Conservation (phyloP, 2,888 invertebrate species). For the Epinotia nisella region DNA sequence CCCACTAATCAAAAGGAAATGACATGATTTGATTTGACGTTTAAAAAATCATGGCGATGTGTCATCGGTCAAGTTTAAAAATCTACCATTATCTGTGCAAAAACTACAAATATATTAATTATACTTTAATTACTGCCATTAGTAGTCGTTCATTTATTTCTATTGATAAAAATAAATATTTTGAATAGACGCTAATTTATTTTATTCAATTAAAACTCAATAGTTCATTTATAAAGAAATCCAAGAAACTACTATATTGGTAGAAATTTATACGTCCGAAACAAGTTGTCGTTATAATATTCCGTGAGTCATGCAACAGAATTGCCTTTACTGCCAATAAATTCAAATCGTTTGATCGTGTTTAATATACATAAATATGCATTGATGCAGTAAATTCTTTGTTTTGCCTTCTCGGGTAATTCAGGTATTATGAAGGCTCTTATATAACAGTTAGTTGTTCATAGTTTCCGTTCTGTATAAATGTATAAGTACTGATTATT, state of each 20-base stretch:
- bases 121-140: background rate
- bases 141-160: background rate
- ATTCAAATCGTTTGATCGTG: constrained; percentile 6
- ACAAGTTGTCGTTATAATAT: constrained; percentile 32
- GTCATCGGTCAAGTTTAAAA: constrained; percentile 42
- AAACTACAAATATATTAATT: constrained; percentile 19
- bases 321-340: constrained; percentile 32
- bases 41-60: constrained; percentile 47
- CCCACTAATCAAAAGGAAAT: constrained; percentile 77
- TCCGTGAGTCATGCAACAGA: constrained; percentile 38
- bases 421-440: background rate
- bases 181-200: too few relatives aligned
- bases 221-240: background rate
- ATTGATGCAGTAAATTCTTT: constrained; percentile 20
- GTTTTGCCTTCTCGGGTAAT: constrained; percentile 4
- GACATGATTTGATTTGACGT: constrained; percentile 63
- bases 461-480: background rate
- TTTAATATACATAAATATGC: constrained; percentile 29
- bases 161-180: too few relatives aligned
- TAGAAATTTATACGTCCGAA: constrained; percentile 1
- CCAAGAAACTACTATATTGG: constrained; percentile 23
- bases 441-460: background rate
- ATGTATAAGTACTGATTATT: background rate
- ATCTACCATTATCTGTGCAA: constrained; percentile 23
- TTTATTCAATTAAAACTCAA: background rate